phyloP scores from a whole-genome alignment of 2,797 vertebrate species.

The Silurus lanzhouensis region DNA sequence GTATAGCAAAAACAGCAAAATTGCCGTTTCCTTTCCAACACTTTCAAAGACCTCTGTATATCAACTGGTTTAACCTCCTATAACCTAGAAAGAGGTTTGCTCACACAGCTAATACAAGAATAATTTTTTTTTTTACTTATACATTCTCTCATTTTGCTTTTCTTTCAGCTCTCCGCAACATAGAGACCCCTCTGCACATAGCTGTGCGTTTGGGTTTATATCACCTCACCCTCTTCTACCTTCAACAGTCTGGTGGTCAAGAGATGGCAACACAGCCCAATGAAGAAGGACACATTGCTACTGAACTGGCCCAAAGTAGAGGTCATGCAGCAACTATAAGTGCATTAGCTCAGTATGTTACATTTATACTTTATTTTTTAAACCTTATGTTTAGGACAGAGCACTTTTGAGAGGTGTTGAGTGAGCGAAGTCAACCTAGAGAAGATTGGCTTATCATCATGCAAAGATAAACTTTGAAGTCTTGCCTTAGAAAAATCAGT shows the following conservation, averaged over 20 bases:
- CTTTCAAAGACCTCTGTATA: neutral
- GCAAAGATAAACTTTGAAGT: neutral
- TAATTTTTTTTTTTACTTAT: neutral
- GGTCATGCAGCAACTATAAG: constrained; percentile 68
- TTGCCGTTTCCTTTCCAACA: neutral
- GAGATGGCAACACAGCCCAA: constrained; percentile 70
- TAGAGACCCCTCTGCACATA: constrained; percentile 80
- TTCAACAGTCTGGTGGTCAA: constrained; percentile 74
- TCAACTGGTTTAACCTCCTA: neutral
- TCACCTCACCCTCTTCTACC: constrained; percentile 78
- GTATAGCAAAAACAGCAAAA: neutral
- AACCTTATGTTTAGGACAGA: neutral
- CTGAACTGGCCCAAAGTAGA: constrained; percentile 74
- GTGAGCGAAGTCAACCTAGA: neutral
- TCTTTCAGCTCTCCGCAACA: constrained; percentile 63
- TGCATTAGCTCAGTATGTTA: constrained; percentile 74
- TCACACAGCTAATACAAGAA: neutral
- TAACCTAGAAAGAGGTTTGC: neutral
- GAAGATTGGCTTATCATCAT: neutral
- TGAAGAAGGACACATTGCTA: constrained; percentile 74
- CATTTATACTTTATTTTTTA: neutral
- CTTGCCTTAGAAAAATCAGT: neutral
- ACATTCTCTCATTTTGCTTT: neutral
- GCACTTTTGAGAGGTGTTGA: neutral
- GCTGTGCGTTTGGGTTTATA: constrained; percentile 77